Conservation (phyloP, 2,113 vertebrate species). For the Elephantulus edwardii region DNA sequence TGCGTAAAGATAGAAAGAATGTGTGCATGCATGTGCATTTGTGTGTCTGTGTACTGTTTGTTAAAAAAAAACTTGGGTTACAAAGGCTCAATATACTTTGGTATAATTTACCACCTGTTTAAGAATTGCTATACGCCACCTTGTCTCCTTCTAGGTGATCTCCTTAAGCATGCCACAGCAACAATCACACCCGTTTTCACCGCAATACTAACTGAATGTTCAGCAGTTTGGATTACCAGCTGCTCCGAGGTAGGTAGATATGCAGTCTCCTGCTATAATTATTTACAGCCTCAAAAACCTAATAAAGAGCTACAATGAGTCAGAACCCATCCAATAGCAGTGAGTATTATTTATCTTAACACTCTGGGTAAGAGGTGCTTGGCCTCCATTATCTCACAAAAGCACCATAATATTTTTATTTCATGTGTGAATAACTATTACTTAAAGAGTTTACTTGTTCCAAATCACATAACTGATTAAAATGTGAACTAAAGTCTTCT, state of each 20-base stretch:
- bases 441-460: background rate
- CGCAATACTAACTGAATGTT: too few relatives aligned
- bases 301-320: too few relatives aligned
- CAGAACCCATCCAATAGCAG: too few relatives aligned
- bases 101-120: background rate
- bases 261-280: too few relatives aligned
- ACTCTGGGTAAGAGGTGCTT: background rate
- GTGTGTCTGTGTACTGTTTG: background rate
- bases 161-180: background rate
- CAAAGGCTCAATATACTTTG: background rate
- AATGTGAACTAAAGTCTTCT: background rate
- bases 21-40: background rate
- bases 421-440: background rate
- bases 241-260: too few relatives aligned
- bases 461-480: background rate
- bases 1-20: background rate
- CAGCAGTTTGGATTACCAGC: too few relatives aligned
- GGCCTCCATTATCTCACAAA: background rate
- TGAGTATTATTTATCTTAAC: background rate
- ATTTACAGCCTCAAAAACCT: too few relatives aligned
- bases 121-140: background rate
- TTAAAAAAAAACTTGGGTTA: background rate
- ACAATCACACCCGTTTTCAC: too few relatives aligned
- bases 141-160: background rate
- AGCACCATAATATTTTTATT: background rate